Percentiles rank a stretch among this genome's conserved stretches.
Conservation (phyloP, 1,140 invertebrate genomes). For the Epicauta chinensis region DNA sequence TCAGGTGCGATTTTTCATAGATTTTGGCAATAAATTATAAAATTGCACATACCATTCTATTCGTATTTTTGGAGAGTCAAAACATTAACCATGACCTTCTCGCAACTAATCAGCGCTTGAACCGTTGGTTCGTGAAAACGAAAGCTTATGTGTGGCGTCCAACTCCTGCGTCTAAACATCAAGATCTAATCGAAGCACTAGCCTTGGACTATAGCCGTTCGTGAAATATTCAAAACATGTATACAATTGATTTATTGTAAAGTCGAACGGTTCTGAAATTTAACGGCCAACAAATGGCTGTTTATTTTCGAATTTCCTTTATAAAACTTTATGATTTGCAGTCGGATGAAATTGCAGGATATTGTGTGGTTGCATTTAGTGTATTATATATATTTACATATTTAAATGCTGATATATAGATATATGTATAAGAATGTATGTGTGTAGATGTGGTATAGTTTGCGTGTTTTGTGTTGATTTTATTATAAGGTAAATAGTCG, state of each 20-base stretch:
- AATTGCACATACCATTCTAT: too few species aligned
- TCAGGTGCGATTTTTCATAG: too few species aligned
- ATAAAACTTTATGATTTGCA: too few species aligned
- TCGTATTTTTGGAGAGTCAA: too few species aligned
- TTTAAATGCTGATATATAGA: neutral
- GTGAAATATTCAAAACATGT: conserved; percentile 9
- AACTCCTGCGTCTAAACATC: too few species aligned
- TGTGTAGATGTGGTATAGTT: neutral
- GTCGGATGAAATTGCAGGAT: too few species aligned
- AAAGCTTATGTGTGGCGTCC: conserved; percentile 11
- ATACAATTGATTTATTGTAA: conserved; percentile 6
- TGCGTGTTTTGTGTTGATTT: conserved; percentile 2
- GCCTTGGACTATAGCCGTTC: conserved; percentile 12
- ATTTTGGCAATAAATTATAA: too few species aligned
- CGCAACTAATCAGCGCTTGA: conserved; percentile 8
- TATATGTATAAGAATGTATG: too few species aligned
- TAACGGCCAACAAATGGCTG: neutral
- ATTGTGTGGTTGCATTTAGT: too few species aligned
- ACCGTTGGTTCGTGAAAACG: conserved; percentile 15
- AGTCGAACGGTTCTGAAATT: neutral
- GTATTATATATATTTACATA: neutral
- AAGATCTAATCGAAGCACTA: conserved; percentile 19
- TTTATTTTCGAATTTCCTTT: too few species aligned
- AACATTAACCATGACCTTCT: conserved; percentile 16
- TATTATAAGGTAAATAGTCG: conserved; percentile 4